These are phyloP conservation scores for Drosophila antonietae DNA, from an alignment of 2,888 invertebrate species.

Conservation along the genomic window DNA sequence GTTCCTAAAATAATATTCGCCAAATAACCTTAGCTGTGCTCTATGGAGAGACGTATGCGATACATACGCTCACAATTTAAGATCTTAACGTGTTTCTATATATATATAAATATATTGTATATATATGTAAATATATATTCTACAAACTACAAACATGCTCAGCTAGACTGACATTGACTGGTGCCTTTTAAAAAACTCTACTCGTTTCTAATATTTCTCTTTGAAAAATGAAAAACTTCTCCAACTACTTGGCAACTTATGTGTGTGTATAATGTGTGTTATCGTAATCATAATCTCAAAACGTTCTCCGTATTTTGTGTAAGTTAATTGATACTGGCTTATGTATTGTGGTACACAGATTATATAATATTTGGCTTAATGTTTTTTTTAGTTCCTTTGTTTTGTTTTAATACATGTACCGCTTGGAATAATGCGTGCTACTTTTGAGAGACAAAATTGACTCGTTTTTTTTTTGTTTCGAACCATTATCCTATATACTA, in stretches of 20 bases:
- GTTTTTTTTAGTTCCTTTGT: slow-evolving; percentile 12
- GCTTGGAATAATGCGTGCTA: slow-evolving; percentile 60
- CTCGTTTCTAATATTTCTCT: slow-evolving; percentile 15
- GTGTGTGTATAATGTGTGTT: slow-evolving; percentile 33
- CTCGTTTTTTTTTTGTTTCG: slow-evolving; percentile 49
- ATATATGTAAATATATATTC: slow-evolving; percentile 18
- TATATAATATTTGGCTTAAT: slow-evolving; percentile 72
- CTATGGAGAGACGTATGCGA: slow-evolving; percentile 29
- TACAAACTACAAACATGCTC: slow-evolving; percentile 59
- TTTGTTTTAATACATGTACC: slow-evolving; percentile 63
- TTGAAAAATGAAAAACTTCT: slow-evolving; percentile 22
- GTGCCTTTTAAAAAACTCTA: slow-evolving; percentile 34
- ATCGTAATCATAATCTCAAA: slow-evolving; percentile 63
- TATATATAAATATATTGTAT: not conserved
- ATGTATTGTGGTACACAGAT: slow-evolving; percentile 45
- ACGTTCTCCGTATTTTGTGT: slow-evolving; percentile 51
- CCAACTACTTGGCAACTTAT: slow-evolving; percentile 67
- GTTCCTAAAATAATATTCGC: slow-evolving; percentile 73
- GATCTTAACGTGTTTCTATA: slow-evolving; percentile 30
- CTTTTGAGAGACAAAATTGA: slow-evolving; percentile 73
- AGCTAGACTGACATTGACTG: slow-evolving; percentile 64
- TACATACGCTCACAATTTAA: slow-evolving; percentile 28
- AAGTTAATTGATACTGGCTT: slow-evolving; percentile 68
- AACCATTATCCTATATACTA: slow-evolving; percentile 47
- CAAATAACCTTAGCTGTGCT: slow-evolving; percentile 57